Percentiles rank a stretch among this genome's conserved stretches.
phyloP scores from a whole-genome alignment of 2,797 vertebrate species.

The Hephaestus fuliginosus region DNA sequence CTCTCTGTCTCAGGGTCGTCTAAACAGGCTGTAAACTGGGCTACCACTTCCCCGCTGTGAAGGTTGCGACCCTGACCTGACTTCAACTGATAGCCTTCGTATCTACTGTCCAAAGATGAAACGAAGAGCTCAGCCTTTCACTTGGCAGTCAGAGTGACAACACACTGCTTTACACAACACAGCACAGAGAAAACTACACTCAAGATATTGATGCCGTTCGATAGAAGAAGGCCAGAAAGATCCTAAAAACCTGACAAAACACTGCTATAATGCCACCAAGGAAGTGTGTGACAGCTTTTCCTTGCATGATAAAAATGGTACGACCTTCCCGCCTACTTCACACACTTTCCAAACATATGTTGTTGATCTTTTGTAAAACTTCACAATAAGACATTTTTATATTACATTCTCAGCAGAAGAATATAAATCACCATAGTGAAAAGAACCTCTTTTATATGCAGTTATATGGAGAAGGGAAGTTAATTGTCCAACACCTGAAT shows the following conservation, averaged over 20 bases:
- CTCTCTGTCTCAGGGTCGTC: conserved; percentile 41
- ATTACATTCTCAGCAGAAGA: too few relatives aligned
- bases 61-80: conserved; percentile 57
- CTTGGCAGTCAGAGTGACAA: conserved; percentile 11
- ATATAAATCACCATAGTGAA: too few relatives aligned
- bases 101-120: conserved; percentile 54
- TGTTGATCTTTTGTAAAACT: too few relatives aligned
- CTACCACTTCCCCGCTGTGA: conserved; percentile 28
- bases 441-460: too few relatives aligned
- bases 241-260: background rate
- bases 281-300: too few relatives aligned
- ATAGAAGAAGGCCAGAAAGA: background rate
- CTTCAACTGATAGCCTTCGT: conserved; percentile 44
- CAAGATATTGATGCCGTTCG: background rate
- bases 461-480: too few relatives aligned
- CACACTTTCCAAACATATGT: background rate
- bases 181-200: background rate
- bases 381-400: too few relatives aligned
- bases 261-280: too few relatives aligned
- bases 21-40: conserved; percentile 20
- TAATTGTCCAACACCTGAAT: too few relatives aligned
- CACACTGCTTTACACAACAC: conserved; percentile 38
- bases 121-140: conserved; percentile 1
- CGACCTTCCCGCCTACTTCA: background rate
- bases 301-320: background rate